Evolutionary conservation across 2,113 vertebrate species (phyloP), one percentile per base, ranked within the genome.

Genomic region (Lontra canadensis): DNA sequence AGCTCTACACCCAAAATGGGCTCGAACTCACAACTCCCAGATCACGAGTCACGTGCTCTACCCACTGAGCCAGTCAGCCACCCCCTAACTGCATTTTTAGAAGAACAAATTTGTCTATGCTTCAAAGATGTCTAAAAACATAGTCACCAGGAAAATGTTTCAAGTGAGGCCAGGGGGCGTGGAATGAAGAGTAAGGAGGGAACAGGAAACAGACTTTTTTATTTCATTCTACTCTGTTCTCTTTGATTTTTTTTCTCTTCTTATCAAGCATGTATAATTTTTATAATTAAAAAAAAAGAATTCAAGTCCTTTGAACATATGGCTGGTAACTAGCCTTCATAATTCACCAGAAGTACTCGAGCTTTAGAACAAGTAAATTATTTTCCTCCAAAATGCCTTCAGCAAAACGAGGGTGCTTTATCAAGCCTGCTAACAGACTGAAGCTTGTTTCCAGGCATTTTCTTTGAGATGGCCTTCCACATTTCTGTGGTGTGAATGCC

Each of bases 241-340:
- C 21, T 69, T 63, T 11, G 3, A 34, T 90, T 93, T 92, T 76
- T 67, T 79, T 71, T 69, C 84, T 96, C 92, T 95, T 94, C 57
- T 39, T 85, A 90, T 94, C 86, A 96, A 97, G 57, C 85, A 95
- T 91, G 76, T 94, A 93, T 94, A 95, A 96, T 89, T 96, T 94
- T 93, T 85, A 93, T 69, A 89, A 86, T 96, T 44, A 61, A 93
- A 93, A 49, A 49, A 93, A 90, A 80, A 59, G 21, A 76, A 97
- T 83, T 76, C 82, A 95, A 95, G 78, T 92, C 95, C 63, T 92
- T 87, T 65, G 97, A 96, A 78, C 84, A 42, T 12, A 18, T 92
- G 94, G 93, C 96, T 98, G 96, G 96, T 97, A 98, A 98, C 96
- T 97, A 92, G 97, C 97, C 98, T 98, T 98, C 95, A 84, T 98